Evolutionary conservation across 2,797 vertebrate species (phyloP).

Genomic region (Onychomys leucogaster): DNA sequence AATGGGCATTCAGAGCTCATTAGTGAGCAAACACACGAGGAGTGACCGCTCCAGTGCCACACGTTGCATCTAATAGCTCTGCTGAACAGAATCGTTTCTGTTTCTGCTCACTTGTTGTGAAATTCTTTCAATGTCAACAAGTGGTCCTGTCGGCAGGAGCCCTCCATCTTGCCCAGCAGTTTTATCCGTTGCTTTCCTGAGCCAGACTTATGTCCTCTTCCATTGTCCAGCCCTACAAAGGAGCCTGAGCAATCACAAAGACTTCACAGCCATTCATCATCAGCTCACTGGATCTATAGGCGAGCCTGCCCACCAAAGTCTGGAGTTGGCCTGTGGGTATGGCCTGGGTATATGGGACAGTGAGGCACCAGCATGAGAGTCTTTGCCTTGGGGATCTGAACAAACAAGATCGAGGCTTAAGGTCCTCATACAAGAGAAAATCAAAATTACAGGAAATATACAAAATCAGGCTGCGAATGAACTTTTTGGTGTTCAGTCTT

Average conservation of each 20-base stretch:
- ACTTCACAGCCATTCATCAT: slow-evolving; percentile 99
- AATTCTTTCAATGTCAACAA: slow-evolving; percentile 91
- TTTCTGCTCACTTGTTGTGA: slow-evolving; percentile 94
- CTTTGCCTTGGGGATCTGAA: not conserved
- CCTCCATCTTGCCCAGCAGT: slow-evolving; percentile 91
- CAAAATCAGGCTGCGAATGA: not conserved
- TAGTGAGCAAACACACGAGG: slow-evolving; percentile 89
- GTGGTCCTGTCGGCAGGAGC: slow-evolving; percentile 91
- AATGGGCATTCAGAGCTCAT: slow-evolving; percentile 95
- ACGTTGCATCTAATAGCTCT: slow-evolving; percentile 94
- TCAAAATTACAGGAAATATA: not conserved
- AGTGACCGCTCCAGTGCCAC: slow-evolving; percentile 93
- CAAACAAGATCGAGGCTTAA: not conserved
- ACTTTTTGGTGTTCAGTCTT: slow-evolving; percentile 81
- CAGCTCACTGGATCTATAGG: slow-evolving; percentile 89
- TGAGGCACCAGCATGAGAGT: not conserved
- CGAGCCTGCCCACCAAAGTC: slow-evolving; percentile 89
- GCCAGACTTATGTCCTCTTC: slow-evolving; percentile 93
- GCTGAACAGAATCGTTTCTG: slow-evolving; percentile 91
- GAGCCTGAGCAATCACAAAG: slow-evolving; percentile 98
- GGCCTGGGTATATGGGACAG: slow-evolving; percentile 71
- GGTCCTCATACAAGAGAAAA: not conserved
- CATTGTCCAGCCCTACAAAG: slow-evolving; percentile 94
- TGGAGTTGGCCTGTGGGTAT: slow-evolving; percentile 81
- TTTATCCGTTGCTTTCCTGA: slow-evolving; percentile 98